A percentile compares a stretch with the other conserved stretches of the same genome.
phyloP scores from a whole-genome alignment of 2,797 vertebrate genomes.

The Manis pentadactyla region DNA sequence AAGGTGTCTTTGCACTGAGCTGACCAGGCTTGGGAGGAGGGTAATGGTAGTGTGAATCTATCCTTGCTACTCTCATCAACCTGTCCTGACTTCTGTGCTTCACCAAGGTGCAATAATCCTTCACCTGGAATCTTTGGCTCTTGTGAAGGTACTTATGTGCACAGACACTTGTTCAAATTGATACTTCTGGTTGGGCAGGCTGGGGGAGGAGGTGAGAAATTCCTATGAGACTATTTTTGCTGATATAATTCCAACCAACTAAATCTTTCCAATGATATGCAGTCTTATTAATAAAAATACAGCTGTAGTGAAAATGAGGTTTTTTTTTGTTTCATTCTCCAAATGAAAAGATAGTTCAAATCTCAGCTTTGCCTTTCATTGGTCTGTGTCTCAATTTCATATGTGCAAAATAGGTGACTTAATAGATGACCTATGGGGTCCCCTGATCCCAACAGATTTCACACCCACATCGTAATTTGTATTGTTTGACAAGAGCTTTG shows the following conservation, averaged over 20 bases:
- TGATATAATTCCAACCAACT: neutral
- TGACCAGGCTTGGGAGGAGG: too few relatives aligned
- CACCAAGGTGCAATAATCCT: neutral
- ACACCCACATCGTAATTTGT: neutral
- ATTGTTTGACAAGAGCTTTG: neutral
- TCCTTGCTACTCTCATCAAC: neutral
- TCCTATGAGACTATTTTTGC: neutral
- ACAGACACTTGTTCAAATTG: neutral
- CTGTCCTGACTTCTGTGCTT: neutral
- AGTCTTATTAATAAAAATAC: neutral
- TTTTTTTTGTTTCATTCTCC: neutral
- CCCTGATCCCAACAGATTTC: neutral
- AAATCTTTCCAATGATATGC: neutral
- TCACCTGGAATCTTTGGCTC: neutral
- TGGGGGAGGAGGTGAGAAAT: neutral
- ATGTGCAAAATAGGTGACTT: neutral
- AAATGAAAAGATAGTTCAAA: constrained; percentile 4
- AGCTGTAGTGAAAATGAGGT: neutral
- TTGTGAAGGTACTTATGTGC: neutral
- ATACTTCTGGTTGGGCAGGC: neutral
- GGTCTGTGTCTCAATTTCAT: neutral
- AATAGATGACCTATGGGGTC: neutral
- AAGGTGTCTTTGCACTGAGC: neutral
- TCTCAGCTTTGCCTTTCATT: neutral
- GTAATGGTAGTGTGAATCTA: neutral